These are phyloP conservation scores for Furcifer pardalis DNA, from an alignment of 2,797 vertebrate genomes.

Conservation along the genomic window DNA sequence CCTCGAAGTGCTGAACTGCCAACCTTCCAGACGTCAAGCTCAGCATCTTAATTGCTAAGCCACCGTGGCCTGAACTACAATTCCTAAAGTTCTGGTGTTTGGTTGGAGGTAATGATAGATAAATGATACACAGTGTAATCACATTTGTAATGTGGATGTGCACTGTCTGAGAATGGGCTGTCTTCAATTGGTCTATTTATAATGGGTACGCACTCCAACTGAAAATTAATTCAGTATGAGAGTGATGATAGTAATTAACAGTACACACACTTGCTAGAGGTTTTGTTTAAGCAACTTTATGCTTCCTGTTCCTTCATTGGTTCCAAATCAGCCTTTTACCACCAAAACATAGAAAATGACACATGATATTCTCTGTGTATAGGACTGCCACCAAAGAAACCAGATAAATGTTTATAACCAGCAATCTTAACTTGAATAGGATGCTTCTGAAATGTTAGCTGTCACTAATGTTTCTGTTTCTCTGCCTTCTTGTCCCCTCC, in stretches of 20 bases:
- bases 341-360: no score
- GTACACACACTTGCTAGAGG: not conserved
- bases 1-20: no score
- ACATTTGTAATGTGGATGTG: not conserved
- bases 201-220: not conserved
- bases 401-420: not conserved
- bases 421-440: not conserved
- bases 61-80: no score
- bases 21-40: no score
- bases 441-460: slow-evolving; percentile 13
- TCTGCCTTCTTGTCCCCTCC: slow-evolving; percentile 59
- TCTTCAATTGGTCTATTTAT: not conserved
- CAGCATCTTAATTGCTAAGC: no score
- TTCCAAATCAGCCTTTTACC: not conserved
- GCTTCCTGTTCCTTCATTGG: not conserved
- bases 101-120: not conserved
- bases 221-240: not conserved
- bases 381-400: not conserved
- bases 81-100: not conserved
- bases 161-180: not conserved
- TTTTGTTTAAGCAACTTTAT: not conserved
- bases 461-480: slow-evolving; percentile 47
- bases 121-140: not conserved
- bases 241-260: not conserved
- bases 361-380: no score